phyloP scores from a whole-genome alignment of 1,140 invertebrate genomes.

The Brachionus angularis region DNA sequence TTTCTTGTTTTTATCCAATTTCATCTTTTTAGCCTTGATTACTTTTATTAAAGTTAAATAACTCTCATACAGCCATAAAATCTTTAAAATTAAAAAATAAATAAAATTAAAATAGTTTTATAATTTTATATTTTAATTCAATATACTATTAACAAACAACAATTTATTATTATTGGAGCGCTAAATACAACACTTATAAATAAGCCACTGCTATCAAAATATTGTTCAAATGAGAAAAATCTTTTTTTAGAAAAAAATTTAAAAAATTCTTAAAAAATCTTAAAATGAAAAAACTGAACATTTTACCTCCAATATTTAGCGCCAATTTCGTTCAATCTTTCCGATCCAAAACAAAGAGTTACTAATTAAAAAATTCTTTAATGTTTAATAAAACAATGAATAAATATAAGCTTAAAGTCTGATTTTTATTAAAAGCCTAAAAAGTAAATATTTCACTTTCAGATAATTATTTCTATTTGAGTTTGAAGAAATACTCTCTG shows the following conservation, averaged over 20 bases:
- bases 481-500: too few relatives aligned
- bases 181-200: slow-evolving; percentile 32
- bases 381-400: background rate
- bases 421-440: too few relatives aligned
- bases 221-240: slow-evolving; percentile 28
- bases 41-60: too few relatives aligned
- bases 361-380: background rate
- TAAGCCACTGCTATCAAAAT: slow-evolving; percentile 20
- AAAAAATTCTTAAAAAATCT: background rate
- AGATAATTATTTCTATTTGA: too few relatives aligned
- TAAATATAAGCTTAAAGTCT: background rate
- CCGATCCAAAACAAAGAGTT: slow-evolving; percentile 7
- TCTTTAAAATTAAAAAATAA: background rate
- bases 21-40: too few relatives aligned
- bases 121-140: background rate
- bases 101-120: too few relatives aligned
- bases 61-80: slow-evolving; percentile 32
- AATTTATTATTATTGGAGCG: slow-evolving; percentile 20
- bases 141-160: slow-evolving; percentile 9
- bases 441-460: too few relatives aligned
- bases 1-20: too few relatives aligned
- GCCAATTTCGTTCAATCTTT: slow-evolving; percentile 21
- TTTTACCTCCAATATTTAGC: slow-evolving; percentile 1
- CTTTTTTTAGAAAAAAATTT: background rate
- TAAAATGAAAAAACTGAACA: background rate